Evolutionary conservation across 2,888 invertebrate genomes (phyloP), one percentile per base, ranked within the genome.

Genomic region (Agrotis clavis): DNA sequence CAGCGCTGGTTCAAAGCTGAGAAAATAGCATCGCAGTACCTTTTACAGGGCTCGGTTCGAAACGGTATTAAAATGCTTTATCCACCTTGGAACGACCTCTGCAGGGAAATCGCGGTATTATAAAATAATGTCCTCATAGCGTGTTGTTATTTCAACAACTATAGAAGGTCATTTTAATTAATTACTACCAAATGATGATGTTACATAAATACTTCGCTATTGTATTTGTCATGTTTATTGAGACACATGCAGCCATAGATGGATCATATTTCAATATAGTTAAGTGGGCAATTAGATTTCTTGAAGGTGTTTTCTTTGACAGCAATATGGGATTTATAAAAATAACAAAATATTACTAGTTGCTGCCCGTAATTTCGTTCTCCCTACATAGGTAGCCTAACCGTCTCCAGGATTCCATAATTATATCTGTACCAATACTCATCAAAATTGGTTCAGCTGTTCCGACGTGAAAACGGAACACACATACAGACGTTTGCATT

Each of bases 121-220:
- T 53, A 66, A 35, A 63, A 48, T 62, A 54, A 66, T 67, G 77
- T 64, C 30, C 48, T 56, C 21, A 63, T 60, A 21, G 25, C 57
- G 57, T 57, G 65, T 62, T 66, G 50, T 65, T 65, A 73, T 65
- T 54, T 63, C 51, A 66, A 62, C 64, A 66, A 73, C 62, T 73
- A n/a, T 51, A 60, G 79, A 79, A 80, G 79, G 79, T 61, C 79
- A 74, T 41, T n/a, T n/a, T n/a, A n/a, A 50, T 69, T 80, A 74
- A 80, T 80, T 82, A 50, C 51, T 60, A 66, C 67, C 30, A 67
- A 77, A 74, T 63, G 79, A 78, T 79, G 59, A 68, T 73, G 66
- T 60, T 66, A 66, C 45, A 69, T 63, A 63, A 78, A 82, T 51
- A 69, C 59, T 47, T 67, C 16, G 11, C 67, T 60, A 78, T 68